Base-by-base conservation (phyloP, 2,888 invertebrate genomes). In the Formica aserva region DNA sequence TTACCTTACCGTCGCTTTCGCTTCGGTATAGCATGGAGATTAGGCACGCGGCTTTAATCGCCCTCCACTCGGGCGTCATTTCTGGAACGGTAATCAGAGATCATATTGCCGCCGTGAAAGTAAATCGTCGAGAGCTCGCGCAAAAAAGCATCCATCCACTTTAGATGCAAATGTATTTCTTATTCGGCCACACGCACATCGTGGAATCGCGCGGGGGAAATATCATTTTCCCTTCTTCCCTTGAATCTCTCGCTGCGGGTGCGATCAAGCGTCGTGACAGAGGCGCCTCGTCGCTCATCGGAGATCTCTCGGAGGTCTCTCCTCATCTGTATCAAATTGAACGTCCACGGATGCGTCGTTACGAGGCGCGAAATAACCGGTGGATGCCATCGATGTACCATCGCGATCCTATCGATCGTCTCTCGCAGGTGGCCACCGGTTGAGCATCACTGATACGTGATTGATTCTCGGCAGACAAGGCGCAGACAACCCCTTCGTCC, bases 391-490 rank as follows among this genome's bases (percentile, higher is more conserved):
- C 71, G 80, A 77, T 35, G 22, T 35, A 63, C 11, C 11, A 35
- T 38, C 74, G 52, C 82, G 80, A 82, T 77, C 78, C 60, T 60
- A 72, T 80, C 78, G 78, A 85, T 85, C 77, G 38, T 26, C 13
- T 72, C 78, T 80, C 78, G 77, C 82, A 67, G 81, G 66, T 80
- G 85, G 75, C 72, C 77, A 85, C 63, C 69, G 87, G 90, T 92
- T 92, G 92, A 89, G 92, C 89, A 88, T 92, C 93, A 88, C 93
- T 92, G 93, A 91, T 88, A 89, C 91, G 91, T 92, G 94, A 94
- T 94, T 93, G 94, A 94, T 94, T 93, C 92, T 88, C 87, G 86
- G 92, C 92, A 93, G 93, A 94, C 94, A 91, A 93, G 93, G 92
- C 92, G 93, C 93, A 93, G 94, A 94, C 94, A 93, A 93, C 93